Base-by-base conservation (phyloP, 2,888 invertebrate species). In the Drosophila suboccidentalis region DNA sequence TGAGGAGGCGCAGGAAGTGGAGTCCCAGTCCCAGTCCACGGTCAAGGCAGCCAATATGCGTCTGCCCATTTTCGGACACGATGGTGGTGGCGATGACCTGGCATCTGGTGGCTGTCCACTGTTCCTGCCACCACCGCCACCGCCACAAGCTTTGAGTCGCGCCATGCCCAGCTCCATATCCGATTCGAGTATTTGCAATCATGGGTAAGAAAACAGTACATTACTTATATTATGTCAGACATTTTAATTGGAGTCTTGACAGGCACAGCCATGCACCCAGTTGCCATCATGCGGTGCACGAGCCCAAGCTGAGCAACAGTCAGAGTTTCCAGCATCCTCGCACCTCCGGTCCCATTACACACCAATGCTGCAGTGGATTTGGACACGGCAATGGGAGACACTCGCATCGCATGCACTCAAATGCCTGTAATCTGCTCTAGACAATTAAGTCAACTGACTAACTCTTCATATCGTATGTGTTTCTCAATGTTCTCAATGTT, bases 361-460 rank as follows among this genome's bases (percentile, higher is more conserved):
- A 93, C 75, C 92, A 92, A 64, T 93, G 93, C 70, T 93, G 93
- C 83, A 82, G 90, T 15, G 92, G 87, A 8, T 92, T 90, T 70
- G 87, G 90, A 1, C 92, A 91, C 57, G 73, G 90, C 5, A 91
- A 91, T 73, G 91, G 90, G 3, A 88, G 92, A 32, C 92, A 92
- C 69, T 82, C 91, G 38, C 92, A 92, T 80, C 89, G 92, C 55
- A 84, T 92, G 76, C 93, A 93, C 85, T 91, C 93, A 17, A 92
- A 92, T 69, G 92, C 93, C 46, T 93, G 93, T 75, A 72, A 81
- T 58, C 80, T 92, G 50, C 82, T 92, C 44, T 92, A 92, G 26
- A 46, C 10, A 39, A 17, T 6, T 29, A 43, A 22, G 1, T 50
- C 19, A 13, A 13, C 32, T 11, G 13, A 19, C 13, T 13, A 34